Percentiles rank a stretch among this genome's conserved stretches.
phyloP scores from a whole-genome alignment of 2,797 vertebrate species.

The Erithacus rubecula region DNA sequence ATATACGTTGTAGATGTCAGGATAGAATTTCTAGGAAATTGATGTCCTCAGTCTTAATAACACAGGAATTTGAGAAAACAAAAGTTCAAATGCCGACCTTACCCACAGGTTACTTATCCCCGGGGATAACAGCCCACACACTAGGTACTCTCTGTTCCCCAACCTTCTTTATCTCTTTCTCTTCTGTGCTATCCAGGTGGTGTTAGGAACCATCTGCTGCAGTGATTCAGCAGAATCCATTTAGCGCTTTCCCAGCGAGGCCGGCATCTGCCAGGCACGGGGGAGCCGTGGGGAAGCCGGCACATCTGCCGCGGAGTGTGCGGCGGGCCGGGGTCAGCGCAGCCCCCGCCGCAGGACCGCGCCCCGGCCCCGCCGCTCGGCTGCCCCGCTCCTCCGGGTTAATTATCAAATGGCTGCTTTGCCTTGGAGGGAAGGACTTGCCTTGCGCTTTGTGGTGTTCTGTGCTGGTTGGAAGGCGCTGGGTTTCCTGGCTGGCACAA shows the following conservation, averaged over 20 bases:
- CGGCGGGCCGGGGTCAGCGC: conserved; percentile 13
- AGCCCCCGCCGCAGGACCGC: neutral
- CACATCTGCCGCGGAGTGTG: conserved; percentile 40
- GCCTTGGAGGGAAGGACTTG: conserved; percentile 5
- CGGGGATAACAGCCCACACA: neutral
- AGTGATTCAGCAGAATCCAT: conserved; percentile 71
- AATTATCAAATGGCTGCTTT: conserved; percentile 45
- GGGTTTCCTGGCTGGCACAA: neutral
- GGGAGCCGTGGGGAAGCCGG: conserved; percentile 49
- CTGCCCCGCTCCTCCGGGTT: neutral
- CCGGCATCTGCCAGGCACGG: conserved; percentile 61
- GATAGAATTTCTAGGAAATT: neutral
- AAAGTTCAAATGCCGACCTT: neutral
- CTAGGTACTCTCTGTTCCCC: conserved; percentile 47
- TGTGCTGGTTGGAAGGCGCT: neutral
- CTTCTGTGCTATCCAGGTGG: conserved; percentile 56
- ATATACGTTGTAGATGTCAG: accelerated
- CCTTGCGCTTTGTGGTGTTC: neutral
- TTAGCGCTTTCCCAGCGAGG: conserved; percentile 62
- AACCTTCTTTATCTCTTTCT: conserved; percentile 16
- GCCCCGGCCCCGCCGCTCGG: accelerated
- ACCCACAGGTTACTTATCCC: neutral
- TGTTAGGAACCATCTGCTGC: conserved; percentile 60
- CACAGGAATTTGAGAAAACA: neutral
- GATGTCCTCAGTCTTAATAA: neutral